phyloP scores from a whole-genome alignment of 2,888 invertebrate genomes.

The Rotaria macrura region DNA sequence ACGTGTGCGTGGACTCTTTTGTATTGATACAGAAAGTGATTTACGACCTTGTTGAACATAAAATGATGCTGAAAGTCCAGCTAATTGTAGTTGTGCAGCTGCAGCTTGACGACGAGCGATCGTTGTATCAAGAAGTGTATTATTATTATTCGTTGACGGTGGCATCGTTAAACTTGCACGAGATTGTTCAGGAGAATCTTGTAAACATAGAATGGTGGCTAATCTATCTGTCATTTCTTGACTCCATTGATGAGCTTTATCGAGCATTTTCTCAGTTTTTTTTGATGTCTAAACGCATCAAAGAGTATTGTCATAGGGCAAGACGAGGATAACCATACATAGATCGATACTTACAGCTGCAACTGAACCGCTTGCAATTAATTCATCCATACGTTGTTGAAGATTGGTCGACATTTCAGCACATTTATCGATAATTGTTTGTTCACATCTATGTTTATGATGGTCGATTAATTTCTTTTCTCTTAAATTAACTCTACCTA shows the following conservation, averaged over 20 bases:
- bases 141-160: not conserved
- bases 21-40: not conserved
- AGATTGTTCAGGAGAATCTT: not conserved
- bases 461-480: too few species aligned
- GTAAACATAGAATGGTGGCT: not conserved
- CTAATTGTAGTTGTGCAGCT: not conserved
- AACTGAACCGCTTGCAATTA: not conserved
- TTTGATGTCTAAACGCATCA: not conserved
- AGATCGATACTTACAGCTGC: not conserved
- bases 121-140: not conserved
- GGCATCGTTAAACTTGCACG: not conserved
- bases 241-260: conserved; percentile 11
- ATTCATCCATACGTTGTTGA: conserved; percentile 18
- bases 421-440: conserved; percentile 4
- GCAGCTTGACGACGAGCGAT: not conserved
- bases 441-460: not conserved
- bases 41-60: conserved; percentile 5
- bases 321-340: too few species aligned
- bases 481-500: not conserved
- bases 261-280: conserved; percentile 16
- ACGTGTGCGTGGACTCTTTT: not conserved
- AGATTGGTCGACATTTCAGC: not conserved
- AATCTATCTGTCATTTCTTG: not conserved
- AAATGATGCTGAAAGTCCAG: not conserved
- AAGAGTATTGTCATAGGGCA: not conserved